Conservation (phyloP, 1,140 invertebrate genomes). For the Diabrotica virgifera region DNA sequence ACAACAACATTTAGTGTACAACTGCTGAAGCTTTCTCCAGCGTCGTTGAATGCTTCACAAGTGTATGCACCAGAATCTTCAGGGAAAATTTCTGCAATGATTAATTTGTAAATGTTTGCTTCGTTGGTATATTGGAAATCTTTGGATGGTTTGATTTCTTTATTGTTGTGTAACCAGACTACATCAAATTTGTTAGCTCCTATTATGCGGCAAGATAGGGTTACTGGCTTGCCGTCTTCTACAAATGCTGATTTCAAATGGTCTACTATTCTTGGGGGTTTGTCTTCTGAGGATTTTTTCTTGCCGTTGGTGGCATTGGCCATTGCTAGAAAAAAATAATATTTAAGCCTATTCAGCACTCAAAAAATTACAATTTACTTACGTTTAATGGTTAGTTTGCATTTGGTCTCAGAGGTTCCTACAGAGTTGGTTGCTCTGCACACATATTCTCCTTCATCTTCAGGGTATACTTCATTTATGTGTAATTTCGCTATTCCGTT, state of each 20-base stretch:
- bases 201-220: conserved; percentile 80
- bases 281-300: conserved; percentile 59
- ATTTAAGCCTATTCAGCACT: neutral
- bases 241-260: conserved; percentile 77
- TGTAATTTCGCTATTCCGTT: conserved; percentile 79
- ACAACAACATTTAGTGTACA: conserved; percentile 83
- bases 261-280: conserved; percentile 78
- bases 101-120: conserved; percentile 86
- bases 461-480: conserved; percentile 90
- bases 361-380: conserved; percentile 46
- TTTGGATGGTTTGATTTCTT: conserved; percentile 93
- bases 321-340: conserved; percentile 57
- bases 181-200: conserved; percentile 88
- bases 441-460: conserved; percentile 86
- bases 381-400: conserved; percentile 81
- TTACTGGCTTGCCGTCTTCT: conserved; percentile 82
- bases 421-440: conserved; percentile 90
- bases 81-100: conserved; percentile 92
- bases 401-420: conserved; percentile 76
- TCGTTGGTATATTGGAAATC: conserved; percentile 92
- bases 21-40: conserved; percentile 88
- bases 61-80: conserved; percentile 92
- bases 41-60: conserved; percentile 94
- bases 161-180: conserved; percentile 94
- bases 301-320: conserved; percentile 51